Evolutionary conservation across 2,113 vertebrate genomes (phyloP).

Genomic region (Sialia sialis): DNA sequence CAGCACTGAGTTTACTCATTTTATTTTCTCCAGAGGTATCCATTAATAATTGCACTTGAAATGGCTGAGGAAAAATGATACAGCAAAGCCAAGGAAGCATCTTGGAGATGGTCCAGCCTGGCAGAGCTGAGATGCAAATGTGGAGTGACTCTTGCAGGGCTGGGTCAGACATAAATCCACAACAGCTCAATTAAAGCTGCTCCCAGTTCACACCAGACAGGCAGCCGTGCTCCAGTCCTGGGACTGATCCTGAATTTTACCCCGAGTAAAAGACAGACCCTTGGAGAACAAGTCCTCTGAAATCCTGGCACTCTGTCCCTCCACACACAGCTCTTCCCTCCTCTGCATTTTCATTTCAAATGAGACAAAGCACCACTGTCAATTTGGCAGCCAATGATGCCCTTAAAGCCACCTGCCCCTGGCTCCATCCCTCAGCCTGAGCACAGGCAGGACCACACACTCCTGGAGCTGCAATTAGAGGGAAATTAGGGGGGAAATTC

Average conservation of each 20-base stretch:
- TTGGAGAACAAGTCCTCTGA: neutral
- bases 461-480: neutral
- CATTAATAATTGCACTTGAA: slow-evolving; percentile 9
- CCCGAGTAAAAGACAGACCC: neutral
- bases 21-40: neutral
- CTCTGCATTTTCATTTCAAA: neutral
- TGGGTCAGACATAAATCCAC: neutral
- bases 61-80: neutral
- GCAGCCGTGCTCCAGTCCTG: neutral
- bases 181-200: neutral
- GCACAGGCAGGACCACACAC: neutral
- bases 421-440: neutral
- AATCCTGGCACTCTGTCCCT: neutral
- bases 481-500: neutral
- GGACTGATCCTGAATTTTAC: neutral
- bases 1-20: neutral
- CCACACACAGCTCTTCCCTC: neutral
- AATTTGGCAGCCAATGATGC: neutral
- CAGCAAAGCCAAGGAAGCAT: slow-evolving; percentile 5
- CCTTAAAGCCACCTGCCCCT: neutral
- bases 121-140: neutral
- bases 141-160: neutral
- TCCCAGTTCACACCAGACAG: neutral
- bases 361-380: neutral
- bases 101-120: slow-evolving; percentile 7